These are phyloP conservation scores for Drosophila subpulchrella DNA, from an alignment of 1,140 invertebrate species.

Conservation along the genomic window DNA sequence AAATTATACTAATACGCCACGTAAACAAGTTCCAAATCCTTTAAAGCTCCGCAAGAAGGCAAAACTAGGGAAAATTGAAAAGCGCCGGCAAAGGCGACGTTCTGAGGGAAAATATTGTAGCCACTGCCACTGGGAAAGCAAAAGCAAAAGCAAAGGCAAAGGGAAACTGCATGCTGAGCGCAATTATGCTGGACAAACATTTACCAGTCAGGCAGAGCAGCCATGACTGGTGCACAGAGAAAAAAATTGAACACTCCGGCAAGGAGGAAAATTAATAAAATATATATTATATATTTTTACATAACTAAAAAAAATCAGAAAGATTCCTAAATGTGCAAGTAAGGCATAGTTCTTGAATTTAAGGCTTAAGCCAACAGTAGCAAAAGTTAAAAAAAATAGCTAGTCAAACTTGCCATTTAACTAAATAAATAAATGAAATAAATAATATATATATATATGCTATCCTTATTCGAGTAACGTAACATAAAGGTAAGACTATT, in stretches of 20 bases:
- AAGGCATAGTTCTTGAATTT: too few species aligned
- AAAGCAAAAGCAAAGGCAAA: constrained; percentile 26
- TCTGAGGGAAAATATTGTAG: constrained; percentile 26
- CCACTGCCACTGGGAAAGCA: constrained; percentile 13
- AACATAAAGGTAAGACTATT: too few species aligned
- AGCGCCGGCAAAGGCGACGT: constrained; percentile 21
- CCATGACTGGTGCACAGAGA: constrained; percentile 3
- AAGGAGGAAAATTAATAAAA: background rate
- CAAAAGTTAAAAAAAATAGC: too few species aligned
- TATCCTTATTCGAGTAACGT: too few species aligned
- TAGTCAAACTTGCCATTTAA: too few species aligned
- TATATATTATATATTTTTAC: background rate
- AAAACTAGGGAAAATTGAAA: constrained; percentile 53
- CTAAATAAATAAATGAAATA: too few species aligned
- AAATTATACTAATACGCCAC: constrained; percentile 80
- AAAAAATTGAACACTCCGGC: background rate
- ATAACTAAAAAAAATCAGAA: too few species aligned
- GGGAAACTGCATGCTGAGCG: constrained; percentile 78
- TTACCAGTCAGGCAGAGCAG: constrained; percentile 56
- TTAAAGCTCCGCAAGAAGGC: constrained; percentile 60
- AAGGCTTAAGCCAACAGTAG: too few species aligned
- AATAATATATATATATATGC: background rate
- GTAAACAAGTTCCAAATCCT: constrained; percentile 79
- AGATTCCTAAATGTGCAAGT: too few species aligned
- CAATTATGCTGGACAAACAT: constrained; percentile 83